A percentile compares a stretch with the other conserved stretches of the same genome.
These are phyloP conservation scores for Caenorhabditis sp. DNA, from an alignment of 2,888 invertebrate species.

Conservation along the genomic window DNA sequence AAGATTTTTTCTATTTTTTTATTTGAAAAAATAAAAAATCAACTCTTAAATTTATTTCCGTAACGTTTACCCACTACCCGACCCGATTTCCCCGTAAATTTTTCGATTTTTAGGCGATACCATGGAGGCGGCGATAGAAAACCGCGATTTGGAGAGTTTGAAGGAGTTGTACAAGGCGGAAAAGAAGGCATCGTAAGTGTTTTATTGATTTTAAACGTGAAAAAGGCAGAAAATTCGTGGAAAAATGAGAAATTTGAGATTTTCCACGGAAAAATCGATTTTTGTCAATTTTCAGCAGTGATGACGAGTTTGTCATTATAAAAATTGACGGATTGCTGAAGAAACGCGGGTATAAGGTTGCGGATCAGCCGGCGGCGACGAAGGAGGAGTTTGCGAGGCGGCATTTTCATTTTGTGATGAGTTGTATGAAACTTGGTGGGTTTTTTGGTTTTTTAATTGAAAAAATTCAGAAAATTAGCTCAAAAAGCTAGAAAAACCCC, in stretches of 20 bases:
- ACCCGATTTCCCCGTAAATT: not conserved
- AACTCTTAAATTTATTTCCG: slow-evolving; percentile 21
- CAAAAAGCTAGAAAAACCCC: slow-evolving; percentile 8
- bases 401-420: slow-evolving; percentile 63
- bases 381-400: slow-evolving; percentile 46
- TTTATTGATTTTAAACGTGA: not conserved
- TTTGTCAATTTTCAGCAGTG: slow-evolving; percentile 43
- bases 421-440: slow-evolving; percentile 51
- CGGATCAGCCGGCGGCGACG: slow-evolving; percentile 21
- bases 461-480: not conserved
- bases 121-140: slow-evolving; percentile 62
- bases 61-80: not conserved
- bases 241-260: slow-evolving; percentile 1
- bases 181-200: slow-evolving; percentile 48
- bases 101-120: slow-evolving; percentile 2
- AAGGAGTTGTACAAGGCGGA: slow-evolving; percentile 48
- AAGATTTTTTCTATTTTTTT: not conserved
- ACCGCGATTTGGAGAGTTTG: slow-evolving; percentile 55
- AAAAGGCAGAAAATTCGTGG: not conserved
- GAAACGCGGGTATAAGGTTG: slow-evolving; percentile 53
- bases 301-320: slow-evolving; percentile 44
- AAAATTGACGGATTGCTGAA: slow-evolving; percentile 57
- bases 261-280: slow-evolving; percentile 3
- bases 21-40: slow-evolving; percentile 5
- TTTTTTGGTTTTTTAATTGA: too few relatives aligned